Percentiles rank a stretch among this genome's conserved stretches.
phyloP scores from a whole-genome alignment of 1,140 invertebrate species.

The Periplaneta americana region DNA sequence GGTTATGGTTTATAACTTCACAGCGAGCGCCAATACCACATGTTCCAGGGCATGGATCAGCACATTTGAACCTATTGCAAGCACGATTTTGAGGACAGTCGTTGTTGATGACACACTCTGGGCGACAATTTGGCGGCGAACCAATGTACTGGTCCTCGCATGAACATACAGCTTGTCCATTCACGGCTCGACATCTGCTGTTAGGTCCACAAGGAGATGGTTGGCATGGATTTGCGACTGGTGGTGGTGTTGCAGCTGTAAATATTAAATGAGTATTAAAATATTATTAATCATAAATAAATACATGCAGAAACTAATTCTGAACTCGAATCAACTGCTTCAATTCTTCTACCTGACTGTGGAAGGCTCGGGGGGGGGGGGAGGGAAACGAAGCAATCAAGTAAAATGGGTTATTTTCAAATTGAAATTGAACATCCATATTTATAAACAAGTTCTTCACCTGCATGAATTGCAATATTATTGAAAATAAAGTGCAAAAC shows the following conservation, averaged over 20 bases:
- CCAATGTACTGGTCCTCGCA: conserved; percentile 34
- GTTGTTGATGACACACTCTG: conserved; percentile 31
- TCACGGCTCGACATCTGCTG: conserved; percentile 30
- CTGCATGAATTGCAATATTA: too few relatives aligned
- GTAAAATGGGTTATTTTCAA: too few relatives aligned
- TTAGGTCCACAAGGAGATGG: conserved; percentile 31
- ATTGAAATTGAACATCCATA: too few relatives aligned
- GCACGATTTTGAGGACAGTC: conserved; percentile 47
- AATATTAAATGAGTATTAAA: neutral
- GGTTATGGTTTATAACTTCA: conserved; percentile 41
- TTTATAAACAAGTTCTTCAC: too few relatives aligned
- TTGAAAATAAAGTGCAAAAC: too few relatives aligned
- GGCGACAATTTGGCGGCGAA: conserved; percentile 29
- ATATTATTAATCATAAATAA: too few relatives aligned
- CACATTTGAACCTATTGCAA: conserved; percentile 51
- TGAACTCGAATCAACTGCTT: too few relatives aligned
- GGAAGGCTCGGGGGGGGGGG: too few relatives aligned
- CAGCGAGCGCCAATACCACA: conserved; percentile 50
- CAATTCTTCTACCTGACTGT: too few relatives aligned
- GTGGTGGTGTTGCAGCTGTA: conserved; percentile 20
- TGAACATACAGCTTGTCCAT: conserved; percentile 35
- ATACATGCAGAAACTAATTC: too few relatives aligned
- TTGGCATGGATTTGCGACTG: conserved; percentile 26
- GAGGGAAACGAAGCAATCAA: too few relatives aligned
- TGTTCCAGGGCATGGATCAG: conserved; percentile 51